Percentiles rank a stretch among this genome's conserved stretches.
These are phyloP conservation scores for Cercopithecus mona DNA, from an alignment of 2,113 vertebrate species.

Conservation along the genomic window DNA sequence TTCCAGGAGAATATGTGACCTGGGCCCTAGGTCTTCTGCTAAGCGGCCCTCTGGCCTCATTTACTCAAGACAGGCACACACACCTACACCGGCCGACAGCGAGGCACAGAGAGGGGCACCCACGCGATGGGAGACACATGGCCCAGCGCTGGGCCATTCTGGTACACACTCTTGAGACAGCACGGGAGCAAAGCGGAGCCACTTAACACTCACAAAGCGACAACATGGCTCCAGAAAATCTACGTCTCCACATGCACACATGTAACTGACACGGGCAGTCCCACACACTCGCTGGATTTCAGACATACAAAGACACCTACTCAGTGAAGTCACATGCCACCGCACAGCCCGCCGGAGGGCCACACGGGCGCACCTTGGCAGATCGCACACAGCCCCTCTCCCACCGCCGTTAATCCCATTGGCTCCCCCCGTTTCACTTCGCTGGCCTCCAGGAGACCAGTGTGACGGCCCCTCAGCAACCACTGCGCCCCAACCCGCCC, in stretches of 20 bases:
- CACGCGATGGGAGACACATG: slow-evolving; percentile 60
- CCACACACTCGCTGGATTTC: slow-evolving; percentile 58
- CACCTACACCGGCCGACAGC: slow-evolving; percentile 45
- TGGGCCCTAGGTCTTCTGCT: background rate
- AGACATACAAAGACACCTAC: slow-evolving; percentile 76
- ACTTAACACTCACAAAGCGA: slow-evolving; percentile 41
- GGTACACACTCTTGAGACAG: background rate
- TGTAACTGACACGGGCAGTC: slow-evolving; percentile 65
- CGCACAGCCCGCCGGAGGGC: slow-evolving; percentile 31
- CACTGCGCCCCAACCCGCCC: background rate
- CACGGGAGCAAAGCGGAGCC: background rate
- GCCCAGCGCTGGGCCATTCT: slow-evolving; percentile 50
- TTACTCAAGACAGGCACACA: slow-evolving; percentile 40
- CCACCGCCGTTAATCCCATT: background rate
- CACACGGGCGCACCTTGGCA: slow-evolving; percentile 46
- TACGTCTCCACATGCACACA: slow-evolving; percentile 54
- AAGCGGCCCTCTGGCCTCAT: slow-evolving; percentile 59
- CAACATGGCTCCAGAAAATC: slow-evolving; percentile 55
- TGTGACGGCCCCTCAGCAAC: background rate
- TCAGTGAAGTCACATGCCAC: slow-evolving; percentile 68
- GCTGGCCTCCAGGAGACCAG: slow-evolving; percentile 23
- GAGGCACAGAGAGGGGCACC: slow-evolving; percentile 49
- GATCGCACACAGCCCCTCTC: slow-evolving; percentile 6
- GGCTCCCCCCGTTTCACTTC: background rate
- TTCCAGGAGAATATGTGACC: slow-evolving; percentile 47